These are phyloP conservation scores for Corydoras sp. DNA, from an alignment of 2,113 vertebrate species.

Conservation along the genomic window DNA sequence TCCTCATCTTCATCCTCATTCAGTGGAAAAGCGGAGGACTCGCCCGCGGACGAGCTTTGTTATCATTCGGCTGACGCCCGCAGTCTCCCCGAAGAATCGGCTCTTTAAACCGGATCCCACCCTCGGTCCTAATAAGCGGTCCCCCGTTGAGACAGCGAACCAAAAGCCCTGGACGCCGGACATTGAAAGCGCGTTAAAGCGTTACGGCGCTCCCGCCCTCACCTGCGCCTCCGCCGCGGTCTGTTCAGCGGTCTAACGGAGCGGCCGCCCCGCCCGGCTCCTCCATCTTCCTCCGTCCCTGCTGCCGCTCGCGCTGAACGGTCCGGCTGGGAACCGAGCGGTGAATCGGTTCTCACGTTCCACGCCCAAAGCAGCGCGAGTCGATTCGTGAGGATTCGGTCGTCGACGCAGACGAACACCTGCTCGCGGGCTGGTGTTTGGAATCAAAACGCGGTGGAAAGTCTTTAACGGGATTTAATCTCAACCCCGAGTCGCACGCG, in stretches of 20 bases:
- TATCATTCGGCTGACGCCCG: too few species aligned
- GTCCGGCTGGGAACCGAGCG: neutral
- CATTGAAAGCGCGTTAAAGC: neutral
- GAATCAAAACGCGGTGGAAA: too few species aligned
- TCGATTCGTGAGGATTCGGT: neutral
- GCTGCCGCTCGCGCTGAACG: slow-evolving; percentile 22
- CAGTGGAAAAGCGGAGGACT: too few species aligned
- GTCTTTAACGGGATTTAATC: too few species aligned
- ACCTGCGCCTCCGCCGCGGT: slow-evolving; percentile 47
- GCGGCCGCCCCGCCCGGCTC: slow-evolving; percentile 45
- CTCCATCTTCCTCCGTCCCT: slow-evolving; percentile 59
- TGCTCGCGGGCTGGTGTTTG: neutral
- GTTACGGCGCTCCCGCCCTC: slow-evolving; percentile 29
- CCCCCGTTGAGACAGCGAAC: too few species aligned
- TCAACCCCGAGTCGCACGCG: too few species aligned
- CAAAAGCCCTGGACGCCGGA: neutral
- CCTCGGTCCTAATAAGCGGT: too few species aligned
- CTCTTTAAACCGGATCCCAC: slow-evolving; percentile 1
- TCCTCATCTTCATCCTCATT: too few species aligned
- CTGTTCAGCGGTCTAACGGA: slow-evolving; percentile 45
- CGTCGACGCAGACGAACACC: neutral
- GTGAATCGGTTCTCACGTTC: neutral
- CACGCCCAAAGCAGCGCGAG: neutral
- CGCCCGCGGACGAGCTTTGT: too few species aligned
- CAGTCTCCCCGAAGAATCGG: neutral